Evolutionary conservation across 2,797 vertebrate species (phyloP).

Genomic region (Rhinichthys osculus): DNA sequence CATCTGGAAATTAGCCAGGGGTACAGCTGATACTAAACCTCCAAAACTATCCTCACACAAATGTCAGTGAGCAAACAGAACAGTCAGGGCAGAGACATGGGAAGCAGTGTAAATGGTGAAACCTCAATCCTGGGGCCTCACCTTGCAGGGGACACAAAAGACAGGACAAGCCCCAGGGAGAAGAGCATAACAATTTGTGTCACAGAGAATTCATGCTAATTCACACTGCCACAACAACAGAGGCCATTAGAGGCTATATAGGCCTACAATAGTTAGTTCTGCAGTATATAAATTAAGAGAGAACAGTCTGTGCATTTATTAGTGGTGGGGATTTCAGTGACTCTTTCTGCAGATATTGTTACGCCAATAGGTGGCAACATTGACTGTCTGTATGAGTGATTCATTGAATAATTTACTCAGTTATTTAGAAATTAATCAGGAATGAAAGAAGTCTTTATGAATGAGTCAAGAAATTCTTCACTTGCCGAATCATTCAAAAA

Average conservation of each 20-base stretch:
- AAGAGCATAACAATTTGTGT: conserved; percentile 7
- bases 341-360: neutral
- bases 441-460: neutral
- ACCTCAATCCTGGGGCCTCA: conserved; percentile 7
- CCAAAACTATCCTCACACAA: conserved; percentile 44
- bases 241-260: neutral
- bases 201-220: conserved; percentile 18
- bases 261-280: neutral
- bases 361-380: neutral
- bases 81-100: conserved; percentile 48
- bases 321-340: neutral
- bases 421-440: neutral
- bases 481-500: neutral
- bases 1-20: conserved; percentile 50
- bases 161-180: conserved; percentile 29
- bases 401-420: neutral
- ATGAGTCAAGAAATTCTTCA: neutral
- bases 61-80: conserved; percentile 63
- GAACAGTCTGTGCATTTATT: neutral
- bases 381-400: neutral
- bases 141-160: conserved; percentile 45
- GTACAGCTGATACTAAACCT: conserved; percentile 30
- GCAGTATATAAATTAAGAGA: neutral
- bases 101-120: conserved; percentile 32
- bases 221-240: neutral